phyloP scores from a whole-genome alignment of 1,140 invertebrate genomes.

The Tetramorium alpestre region DNA sequence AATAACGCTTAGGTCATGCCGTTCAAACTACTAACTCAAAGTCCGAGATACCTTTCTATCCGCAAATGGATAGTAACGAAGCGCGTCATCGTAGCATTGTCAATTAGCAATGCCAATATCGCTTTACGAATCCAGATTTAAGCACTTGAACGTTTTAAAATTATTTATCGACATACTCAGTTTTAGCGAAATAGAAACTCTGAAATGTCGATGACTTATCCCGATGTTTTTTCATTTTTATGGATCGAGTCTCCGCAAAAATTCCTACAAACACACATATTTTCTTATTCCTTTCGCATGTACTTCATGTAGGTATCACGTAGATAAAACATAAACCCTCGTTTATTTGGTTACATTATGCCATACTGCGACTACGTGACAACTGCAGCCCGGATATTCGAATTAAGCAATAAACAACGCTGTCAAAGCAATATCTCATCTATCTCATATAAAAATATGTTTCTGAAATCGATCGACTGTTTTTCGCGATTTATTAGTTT shows the following conservation, averaged over 20 bases:
- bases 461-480: neutral
- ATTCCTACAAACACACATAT: neutral
- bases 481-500: neutral
- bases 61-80: slow-evolving; percentile 28
- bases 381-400: neutral
- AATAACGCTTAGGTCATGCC: slow-evolving; percentile 42
- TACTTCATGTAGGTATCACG: neutral
- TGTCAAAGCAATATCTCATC: neutral
- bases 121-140: neutral
- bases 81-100: neutral
- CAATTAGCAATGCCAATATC: neutral
- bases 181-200: neutral
- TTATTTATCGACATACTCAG: neutral
- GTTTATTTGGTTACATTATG: slow-evolving; percentile 62
- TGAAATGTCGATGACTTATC: neutral
- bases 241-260: neutral
- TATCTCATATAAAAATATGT: neutral
- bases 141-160: neutral
- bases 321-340: slow-evolving; percentile 35
- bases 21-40: slow-evolving; percentile 6
- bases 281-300: neutral
- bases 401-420: neutral
- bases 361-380: slow-evolving; percentile 46
- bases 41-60: slow-evolving; percentile 10
- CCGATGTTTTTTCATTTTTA: neutral